Base-by-base conservation (phyloP, 2,113 vertebrate genomes). In the Myanophis thanlyinensis region DNA sequence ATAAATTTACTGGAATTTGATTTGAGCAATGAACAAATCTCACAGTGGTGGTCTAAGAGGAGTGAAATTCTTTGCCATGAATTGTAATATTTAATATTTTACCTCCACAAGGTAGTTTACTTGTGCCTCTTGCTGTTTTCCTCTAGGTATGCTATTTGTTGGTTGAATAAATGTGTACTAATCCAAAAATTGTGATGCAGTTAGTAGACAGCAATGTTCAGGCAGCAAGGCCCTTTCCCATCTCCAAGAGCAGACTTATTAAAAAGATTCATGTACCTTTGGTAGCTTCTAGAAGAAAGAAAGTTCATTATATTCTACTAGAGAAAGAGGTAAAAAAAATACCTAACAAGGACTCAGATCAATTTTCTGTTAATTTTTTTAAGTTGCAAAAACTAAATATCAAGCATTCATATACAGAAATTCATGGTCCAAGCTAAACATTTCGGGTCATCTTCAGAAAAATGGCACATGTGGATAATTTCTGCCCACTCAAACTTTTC, bases 281-380 rank as follows among this genome's bases (percentile, higher is more conserved):
- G 35, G 35, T 40, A 80, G 73, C 6, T 9, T 44, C 73, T 80
- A 35, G 18, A 80, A 80, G 73, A 22, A 80, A 80, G 18, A 80
- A 80, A 44, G 35, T 80, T 44, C 18, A 9, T 80, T 80, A 40
- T 80, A 40, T 44, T 80, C 18, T 80, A 53, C 23, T 11, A 59
- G 87, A 18, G 20, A 49, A 59, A n/a, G 47, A 51, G 30, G 15
- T 12, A 87, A 56, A 92, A 94, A 92, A 94, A 90, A 94, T 22
- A 90, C 94, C 91, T 23, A 90, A 93, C 49, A 92, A 90, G 85
- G n/a, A 87, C 18, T 6, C 54, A 92, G 88, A 15, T 51, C 54
- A 93, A 93, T 40, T 1, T 23, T 0, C 94, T 87, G 87, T 52
- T 93, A 94, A 95, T 95, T 95, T 27, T 51, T 87, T 62, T 20